Percentiles rank a stretch among this genome's conserved stretches.
These are phyloP conservation scores for Aptenodytes forsteri DNA, from an alignment of 2,113 vertebrate species.

Conservation along the genomic window DNA sequence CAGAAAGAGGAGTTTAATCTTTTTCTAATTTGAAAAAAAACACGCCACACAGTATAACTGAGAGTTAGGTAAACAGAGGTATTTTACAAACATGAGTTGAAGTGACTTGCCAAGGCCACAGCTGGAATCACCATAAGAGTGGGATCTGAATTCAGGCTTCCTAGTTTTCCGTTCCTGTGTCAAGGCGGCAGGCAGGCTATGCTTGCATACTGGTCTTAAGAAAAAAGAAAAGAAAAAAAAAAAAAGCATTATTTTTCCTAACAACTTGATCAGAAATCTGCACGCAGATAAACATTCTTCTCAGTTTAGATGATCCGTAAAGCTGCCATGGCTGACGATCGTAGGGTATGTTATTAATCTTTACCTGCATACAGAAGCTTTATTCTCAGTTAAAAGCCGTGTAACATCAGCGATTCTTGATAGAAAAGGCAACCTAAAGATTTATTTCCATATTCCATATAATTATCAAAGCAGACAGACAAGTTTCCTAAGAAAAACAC, in stretches of 20 bases:
- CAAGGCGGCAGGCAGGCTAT: neutral
- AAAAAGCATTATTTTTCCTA: neutral
- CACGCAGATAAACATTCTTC: neutral
- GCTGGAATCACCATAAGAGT: neutral
- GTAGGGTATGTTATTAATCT: neutral
- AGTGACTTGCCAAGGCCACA: neutral
- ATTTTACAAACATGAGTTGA: neutral
- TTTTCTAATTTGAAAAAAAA: neutral
- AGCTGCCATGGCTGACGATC: neutral
- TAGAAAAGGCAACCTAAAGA: neutral
- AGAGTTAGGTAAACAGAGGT: neutral
- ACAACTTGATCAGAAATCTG: neutral
- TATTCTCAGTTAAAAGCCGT: neutral
- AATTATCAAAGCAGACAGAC: neutral
- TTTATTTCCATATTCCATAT: neutral
- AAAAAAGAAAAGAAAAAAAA: neutral
- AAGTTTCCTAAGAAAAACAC: neutral
- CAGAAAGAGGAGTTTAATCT: neutral
- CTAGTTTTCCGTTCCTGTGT: neutral
- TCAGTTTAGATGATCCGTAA: neutral
- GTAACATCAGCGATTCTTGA: neutral
- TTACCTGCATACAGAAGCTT: neutral
- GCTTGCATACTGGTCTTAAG: neutral
- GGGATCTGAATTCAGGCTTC: neutral
- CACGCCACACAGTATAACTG: neutral